A percentile compares a stretch with the other conserved stretches of the same genome.
phyloP scores from a whole-genome alignment of 2,888 invertebrate species.

The Drosophila dives region DNA sequence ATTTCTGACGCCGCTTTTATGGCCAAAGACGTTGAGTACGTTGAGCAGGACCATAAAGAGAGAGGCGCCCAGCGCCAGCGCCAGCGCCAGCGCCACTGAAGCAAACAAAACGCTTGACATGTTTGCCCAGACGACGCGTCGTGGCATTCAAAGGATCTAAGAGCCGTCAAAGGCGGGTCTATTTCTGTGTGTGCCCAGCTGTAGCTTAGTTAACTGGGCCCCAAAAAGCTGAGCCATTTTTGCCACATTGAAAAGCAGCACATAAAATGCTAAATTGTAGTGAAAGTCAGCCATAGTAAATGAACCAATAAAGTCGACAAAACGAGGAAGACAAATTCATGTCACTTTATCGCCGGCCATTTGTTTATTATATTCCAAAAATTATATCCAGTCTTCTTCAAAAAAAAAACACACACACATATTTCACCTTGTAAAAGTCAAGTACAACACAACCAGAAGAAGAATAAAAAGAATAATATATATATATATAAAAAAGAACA shows the following conservation, averaged over 20 bases:
- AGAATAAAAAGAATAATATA: not conserved
- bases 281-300: constrained; percentile 52
- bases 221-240: constrained; percentile 24
- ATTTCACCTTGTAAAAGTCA: constrained; percentile 73
- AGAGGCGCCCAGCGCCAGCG: constrained; percentile 31
- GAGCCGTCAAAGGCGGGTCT: constrained; percentile 25
- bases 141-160: constrained; percentile 42
- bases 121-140: constrained; percentile 68
- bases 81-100: constrained; percentile 45
- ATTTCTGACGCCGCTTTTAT: constrained; percentile 55
- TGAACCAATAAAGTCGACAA: constrained; percentile 58
- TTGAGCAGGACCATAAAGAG: constrained; percentile 45
- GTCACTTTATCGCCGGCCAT: constrained; percentile 37
- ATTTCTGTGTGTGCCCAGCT: constrained; percentile 22
- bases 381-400: constrained; percentile 30
- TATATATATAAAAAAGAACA: constrained; percentile 4
- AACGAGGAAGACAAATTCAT: constrained; percentile 49
- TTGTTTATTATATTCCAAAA: constrained; percentile 41
- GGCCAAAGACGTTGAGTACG: constrained; percentile 37
- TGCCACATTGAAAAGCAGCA: constrained; percentile 43
- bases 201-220: constrained; percentile 60
- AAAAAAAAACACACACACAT: constrained; percentile 19
- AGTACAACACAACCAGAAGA: constrained; percentile 43
- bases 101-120: constrained; percentile 76
- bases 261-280: constrained; percentile 68